Conservation (phyloP, 2,113 vertebrate species). For the Chrysemys picta region DNA sequence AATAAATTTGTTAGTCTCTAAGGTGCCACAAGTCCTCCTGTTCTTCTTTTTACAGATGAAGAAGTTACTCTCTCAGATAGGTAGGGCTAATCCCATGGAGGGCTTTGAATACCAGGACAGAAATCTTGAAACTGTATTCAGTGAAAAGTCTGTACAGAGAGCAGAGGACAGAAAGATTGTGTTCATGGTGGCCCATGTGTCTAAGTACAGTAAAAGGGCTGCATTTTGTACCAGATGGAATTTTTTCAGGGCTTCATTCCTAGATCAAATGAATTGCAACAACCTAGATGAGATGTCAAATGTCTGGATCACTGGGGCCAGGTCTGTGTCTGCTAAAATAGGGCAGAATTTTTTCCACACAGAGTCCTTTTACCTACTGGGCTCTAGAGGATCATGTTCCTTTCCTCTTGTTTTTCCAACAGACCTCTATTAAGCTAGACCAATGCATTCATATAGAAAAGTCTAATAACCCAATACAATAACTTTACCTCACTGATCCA, state of each 20-base stretch:
- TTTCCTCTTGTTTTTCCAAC: too few relatives aligned
- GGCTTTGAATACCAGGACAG: not conserved
- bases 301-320: not conserved
- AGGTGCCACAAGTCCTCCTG: too few relatives aligned
- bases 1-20: too few relatives aligned
- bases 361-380: not conserved
- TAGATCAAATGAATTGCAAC: not conserved
- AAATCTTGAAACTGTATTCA: not conserved
- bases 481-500: not conserved
- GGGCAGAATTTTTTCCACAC: not conserved
- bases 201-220: not conserved
- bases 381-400: not conserved
- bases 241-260: not conserved
- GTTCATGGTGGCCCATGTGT: not conserved
- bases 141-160: not conserved
- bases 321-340: not conserved
- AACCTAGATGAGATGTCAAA: not conserved
- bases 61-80: constrained; percentile 31
- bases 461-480: not conserved
- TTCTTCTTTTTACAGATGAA: too few relatives aligned
- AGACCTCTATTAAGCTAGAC: not conserved
- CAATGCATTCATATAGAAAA: not conserved
- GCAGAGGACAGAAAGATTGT: not conserved
- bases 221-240: not conserved
- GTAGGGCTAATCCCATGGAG: not conserved